Base-by-base conservation (phyloP, 2,113 vertebrate species). In the Phainopepla nitens region DNA sequence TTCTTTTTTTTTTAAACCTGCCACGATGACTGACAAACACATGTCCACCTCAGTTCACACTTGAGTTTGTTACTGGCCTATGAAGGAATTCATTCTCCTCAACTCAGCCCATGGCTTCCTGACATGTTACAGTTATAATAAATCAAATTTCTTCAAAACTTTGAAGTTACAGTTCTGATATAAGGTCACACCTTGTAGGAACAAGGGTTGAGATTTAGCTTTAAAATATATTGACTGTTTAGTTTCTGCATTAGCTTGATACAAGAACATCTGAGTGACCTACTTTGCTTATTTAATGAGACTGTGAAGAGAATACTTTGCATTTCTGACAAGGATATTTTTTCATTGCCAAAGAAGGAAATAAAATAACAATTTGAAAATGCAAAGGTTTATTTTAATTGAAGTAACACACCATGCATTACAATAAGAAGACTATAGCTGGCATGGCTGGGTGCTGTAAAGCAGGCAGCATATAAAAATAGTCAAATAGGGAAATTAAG, bases 221-320 rank as follows among this genome's bases (percentile, higher is more conserved):
- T 82, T 76, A 49, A 93, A 87, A 71, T 56, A 25, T 1, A 10
- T 72, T 79, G 44, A 27, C 21, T 50, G 13, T 33, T 51, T 72
- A 61, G 16, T 35, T 71, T 57, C 49, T 87, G 5, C 61, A 61
- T 82, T 53, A 91, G 28, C 33, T 60, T 49, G 20, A 13, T 44
- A 60, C 33, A 82, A 89, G 54, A 53, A 71, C 9, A 51, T 41
- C n/a, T 68, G 54, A 69, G 61, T 77, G 84, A 82, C 57, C 81
- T 85, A 57, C 57, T 94, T 91, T 53, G 33, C 42, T 79, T 85
- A 53, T 47, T 71, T 90, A 90, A 94, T 79, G 45, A 93, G 50
- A 72, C 21, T 72, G 23, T 72, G 23, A 75, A 84, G 49, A 62
- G 20, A 82, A 72, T 8, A 15, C 28, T 51, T 53, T 82, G 62